A percentile compares a stretch with the other conserved stretches of the same genome.
These are phyloP conservation scores for Nasua narica DNA, from an alignment of 2,797 vertebrate species.

Conservation along the genomic window DNA sequence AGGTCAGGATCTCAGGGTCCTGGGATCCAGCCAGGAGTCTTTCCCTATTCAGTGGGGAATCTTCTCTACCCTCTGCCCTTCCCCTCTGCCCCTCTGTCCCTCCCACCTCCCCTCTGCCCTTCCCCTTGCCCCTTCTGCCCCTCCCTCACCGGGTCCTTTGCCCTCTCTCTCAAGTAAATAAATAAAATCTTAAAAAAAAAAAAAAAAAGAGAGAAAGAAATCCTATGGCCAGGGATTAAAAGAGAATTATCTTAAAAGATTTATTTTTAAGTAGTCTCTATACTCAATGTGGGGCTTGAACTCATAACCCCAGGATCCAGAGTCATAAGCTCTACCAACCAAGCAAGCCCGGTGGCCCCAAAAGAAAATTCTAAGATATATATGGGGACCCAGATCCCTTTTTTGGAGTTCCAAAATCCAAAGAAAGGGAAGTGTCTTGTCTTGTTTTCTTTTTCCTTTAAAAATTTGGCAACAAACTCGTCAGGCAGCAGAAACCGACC, in stretches of 20 bases:
- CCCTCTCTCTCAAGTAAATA: neutral
- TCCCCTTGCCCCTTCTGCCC: no score
- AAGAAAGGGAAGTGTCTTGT: neutral
- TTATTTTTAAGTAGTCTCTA: neutral
- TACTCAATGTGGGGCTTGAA: neutral
- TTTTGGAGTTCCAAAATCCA: neutral
- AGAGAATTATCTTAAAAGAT: neutral
- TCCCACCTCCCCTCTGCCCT: no score
- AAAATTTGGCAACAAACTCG: neutral
- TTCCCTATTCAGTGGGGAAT: neutral
- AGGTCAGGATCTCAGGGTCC: neutral
- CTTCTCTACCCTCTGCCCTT: neutral
- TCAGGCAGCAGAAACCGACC: neutral
- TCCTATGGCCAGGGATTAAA: neutral
- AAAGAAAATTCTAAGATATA: neutral
- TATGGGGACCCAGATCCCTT: fast-evolving
- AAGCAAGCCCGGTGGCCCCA: neutral
- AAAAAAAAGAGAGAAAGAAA: neutral
- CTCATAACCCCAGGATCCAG: neutral
- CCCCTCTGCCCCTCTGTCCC: no score
- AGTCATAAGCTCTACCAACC: neutral
- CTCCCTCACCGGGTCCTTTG: neutral
- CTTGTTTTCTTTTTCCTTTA: neutral
- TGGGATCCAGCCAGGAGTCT: neutral
- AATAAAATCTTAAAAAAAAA: neutral